A percentile compares a stretch with the other conserved stretches of the same genome.
phyloP scores from a whole-genome alignment of 2,113 vertebrate genomes.

The Tragelaphus scriptus region DNA sequence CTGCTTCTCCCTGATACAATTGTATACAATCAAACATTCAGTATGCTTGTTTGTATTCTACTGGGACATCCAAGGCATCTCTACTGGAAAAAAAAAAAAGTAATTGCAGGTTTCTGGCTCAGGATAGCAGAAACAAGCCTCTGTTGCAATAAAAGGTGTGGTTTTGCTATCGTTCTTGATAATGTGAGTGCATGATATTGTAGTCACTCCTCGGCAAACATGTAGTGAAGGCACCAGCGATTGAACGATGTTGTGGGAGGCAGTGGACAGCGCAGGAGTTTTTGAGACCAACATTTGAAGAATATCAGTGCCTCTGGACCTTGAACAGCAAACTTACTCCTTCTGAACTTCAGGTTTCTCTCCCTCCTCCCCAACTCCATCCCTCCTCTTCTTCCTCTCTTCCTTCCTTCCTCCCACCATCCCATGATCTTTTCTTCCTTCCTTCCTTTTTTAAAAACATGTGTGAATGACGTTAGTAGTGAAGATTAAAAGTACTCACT shows the following conservation, averaged over 20 bases:
- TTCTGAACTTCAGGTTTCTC: not conserved
- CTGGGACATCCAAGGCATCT: not conserved
- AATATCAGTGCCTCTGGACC: not conserved
- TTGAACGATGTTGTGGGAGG: rapidly evolving
- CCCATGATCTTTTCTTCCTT: rapidly evolving
- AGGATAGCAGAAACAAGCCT: not conserved
- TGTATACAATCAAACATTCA: not conserved
- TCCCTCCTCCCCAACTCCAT: not conserved
- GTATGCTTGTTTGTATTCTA: not conserved
- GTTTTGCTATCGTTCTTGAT: not conserved
- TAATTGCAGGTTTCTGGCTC: not conserved
- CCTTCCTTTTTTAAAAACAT: not conserved
- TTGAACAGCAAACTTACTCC: not conserved
- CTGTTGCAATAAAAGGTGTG: not conserved
- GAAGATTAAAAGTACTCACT: not conserved
- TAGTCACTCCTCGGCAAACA: not conserved
- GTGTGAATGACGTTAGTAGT: not conserved
- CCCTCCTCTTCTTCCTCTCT: rapidly evolving
- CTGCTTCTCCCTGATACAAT: not conserved
- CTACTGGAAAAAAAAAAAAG: not conserved
- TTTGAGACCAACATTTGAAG: not conserved
- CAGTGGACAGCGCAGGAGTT: too few relatives aligned
- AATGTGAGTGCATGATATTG: not conserved
- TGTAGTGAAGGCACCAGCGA: rapidly evolving
- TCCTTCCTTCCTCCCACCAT: not conserved